Conservation (phyloP, 2,113 vertebrate species). For the Gobius niger region DNA sequence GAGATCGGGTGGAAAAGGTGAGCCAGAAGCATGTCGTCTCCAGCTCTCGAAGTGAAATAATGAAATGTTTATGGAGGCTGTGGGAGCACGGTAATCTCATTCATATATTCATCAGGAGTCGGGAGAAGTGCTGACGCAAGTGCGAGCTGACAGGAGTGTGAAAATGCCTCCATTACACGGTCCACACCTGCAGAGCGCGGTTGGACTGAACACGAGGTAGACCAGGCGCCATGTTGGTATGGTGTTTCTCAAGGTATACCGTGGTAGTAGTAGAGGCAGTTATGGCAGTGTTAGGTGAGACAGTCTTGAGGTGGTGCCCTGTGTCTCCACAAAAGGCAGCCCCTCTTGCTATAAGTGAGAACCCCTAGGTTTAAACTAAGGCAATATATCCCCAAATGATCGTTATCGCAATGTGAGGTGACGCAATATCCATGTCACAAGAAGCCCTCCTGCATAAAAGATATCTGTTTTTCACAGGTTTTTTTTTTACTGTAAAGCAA, state of each 20-base stretch:
- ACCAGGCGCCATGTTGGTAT: background rate
- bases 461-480: no score
- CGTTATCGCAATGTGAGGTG: no score
- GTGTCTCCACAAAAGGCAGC: no score
- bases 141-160: conserved; percentile 22
- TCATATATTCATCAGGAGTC: conserved; percentile 68
- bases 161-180: conserved; percentile 2
- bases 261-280: background rate
- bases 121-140: conserved; percentile 68
- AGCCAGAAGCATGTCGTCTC: background rate
- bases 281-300: no score
- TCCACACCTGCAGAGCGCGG: background rate
- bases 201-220: background rate
- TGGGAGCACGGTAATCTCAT: conserved; percentile 56
- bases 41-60: background rate
- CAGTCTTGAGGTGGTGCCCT: no score
- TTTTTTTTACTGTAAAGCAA: no score
- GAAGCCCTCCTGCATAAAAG: no score
- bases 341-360: no score
- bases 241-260: background rate
- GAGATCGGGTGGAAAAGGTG: background rate
- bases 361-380: no score
- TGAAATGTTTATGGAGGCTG: conserved; percentile 5
- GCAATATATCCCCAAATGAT: no score
- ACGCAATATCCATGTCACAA: no score